Conservation (phyloP, 2,888 invertebrate genomes). For the Erannis defoliaria region DNA sequence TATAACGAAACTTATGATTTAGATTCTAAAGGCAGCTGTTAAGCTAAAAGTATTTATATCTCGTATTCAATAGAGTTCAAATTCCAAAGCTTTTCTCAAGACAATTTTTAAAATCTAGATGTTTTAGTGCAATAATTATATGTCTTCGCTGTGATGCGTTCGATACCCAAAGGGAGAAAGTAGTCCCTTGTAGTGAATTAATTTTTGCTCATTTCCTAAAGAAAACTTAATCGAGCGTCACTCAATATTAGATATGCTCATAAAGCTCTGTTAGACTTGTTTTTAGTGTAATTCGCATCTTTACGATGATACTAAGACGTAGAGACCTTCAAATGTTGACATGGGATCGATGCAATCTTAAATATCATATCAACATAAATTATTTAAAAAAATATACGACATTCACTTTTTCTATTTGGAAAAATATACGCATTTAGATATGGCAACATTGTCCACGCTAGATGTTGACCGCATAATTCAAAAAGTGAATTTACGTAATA, state of each 20-base stretch:
- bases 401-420: constrained; percentile 49
- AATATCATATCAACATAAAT: constrained; percentile 61
- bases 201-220: constrained; percentile 35
- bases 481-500: constrained; percentile 53
- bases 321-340: constrained; percentile 39
- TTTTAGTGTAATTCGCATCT: constrained; percentile 25
- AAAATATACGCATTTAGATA: constrained; percentile 46
- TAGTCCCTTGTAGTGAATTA: constrained; percentile 21
- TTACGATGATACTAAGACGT: constrained; percentile 18
- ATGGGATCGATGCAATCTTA: constrained; percentile 61
- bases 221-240: constrained; percentile 22
- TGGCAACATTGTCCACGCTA: constrained; percentile 41
- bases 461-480: constrained; percentile 40
- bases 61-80: constrained; percentile 27
- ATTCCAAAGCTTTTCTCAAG: constrained; percentile 29
- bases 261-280: constrained; percentile 31
- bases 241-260: constrained; percentile 43
- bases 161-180: constrained; percentile 3
- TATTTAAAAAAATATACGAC: constrained; percentile 45
- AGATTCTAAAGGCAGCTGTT: constrained; percentile 34
- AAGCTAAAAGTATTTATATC: constrained; percentile 34
- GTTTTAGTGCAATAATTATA: constrained; percentile 36
- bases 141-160: constrained; percentile 3
- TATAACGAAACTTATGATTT: constrained; percentile 29
- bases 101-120: constrained; percentile 29